Evolutionary conservation across 2,888 invertebrate species (phyloP).

Genomic region (Bugulina stolonifera): DNA sequence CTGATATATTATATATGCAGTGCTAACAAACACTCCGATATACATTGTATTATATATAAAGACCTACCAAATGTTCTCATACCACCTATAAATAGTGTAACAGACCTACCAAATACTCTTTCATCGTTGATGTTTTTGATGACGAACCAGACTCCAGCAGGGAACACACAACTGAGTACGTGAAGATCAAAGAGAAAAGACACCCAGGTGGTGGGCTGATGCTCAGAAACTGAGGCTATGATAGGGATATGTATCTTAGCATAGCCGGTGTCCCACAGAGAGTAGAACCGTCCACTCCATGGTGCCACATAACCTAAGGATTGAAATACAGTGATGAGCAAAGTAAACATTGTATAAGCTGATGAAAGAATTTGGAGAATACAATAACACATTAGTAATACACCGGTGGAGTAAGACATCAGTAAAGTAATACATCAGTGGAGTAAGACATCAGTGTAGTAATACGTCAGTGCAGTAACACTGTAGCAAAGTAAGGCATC

Average conservation of each 20-base stretch:
- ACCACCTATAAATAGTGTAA: neutral
- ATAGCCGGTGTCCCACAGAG: conserved; percentile 97
- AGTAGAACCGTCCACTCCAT: conserved; percentile 94
- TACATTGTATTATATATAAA: neutral
- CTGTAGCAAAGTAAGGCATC: too few species aligned
- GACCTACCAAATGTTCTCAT: neutral
- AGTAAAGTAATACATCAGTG: too few species aligned
- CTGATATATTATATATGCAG: too few species aligned
- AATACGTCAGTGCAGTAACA: too few species aligned
- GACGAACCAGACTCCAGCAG: conserved; percentile 97
- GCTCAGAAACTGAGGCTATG: conserved; percentile 97
- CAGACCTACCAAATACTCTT: conserved; percentile 80
- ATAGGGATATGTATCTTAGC: conserved; percentile 99
- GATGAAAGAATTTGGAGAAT: too few species aligned
- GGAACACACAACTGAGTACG: conserved; percentile 90
- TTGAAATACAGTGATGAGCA: too few species aligned
- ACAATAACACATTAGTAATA: too few species aligned
- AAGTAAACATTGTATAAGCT: too few species aligned
- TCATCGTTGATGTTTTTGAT: conserved; percentile 95
- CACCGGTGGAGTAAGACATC: too few species aligned
- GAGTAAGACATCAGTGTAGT: too few species aligned
- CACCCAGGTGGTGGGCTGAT: conserved; percentile 99
- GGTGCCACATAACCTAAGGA: conserved; percentile 91
- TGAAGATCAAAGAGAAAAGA: conserved; percentile 84
- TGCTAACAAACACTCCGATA: too few species aligned